These are phyloP conservation scores for Sinohyriopsis cumingii DNA, from an alignment of 2,888 invertebrate genomes.

Conservation along the genomic window DNA sequence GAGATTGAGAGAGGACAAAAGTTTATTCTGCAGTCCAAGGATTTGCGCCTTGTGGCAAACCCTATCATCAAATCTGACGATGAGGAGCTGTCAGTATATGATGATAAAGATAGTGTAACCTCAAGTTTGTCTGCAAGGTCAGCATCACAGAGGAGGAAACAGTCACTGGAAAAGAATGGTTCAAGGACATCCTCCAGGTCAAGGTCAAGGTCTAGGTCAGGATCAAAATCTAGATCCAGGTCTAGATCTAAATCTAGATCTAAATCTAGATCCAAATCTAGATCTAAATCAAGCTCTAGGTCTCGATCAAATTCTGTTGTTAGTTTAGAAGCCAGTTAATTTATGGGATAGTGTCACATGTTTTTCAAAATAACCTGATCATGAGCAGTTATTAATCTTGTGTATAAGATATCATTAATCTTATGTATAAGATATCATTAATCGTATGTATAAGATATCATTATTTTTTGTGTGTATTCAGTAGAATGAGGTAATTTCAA, in stretches of 20 bases:
- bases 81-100: slow-evolving; percentile 47
- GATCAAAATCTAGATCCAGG: slow-evolving; percentile 11
- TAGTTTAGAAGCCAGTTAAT: no score
- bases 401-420: no score
- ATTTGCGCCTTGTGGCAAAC: slow-evolving; percentile 49
- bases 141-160: slow-evolving; percentile 27
- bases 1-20: slow-evolving; percentile 63
- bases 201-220: slow-evolving; percentile 22
- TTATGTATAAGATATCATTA: no score
- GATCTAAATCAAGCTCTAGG: slow-evolving; percentile 32
- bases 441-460: no score
- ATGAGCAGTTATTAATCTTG: no score
- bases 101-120: slow-evolving; percentile 45
- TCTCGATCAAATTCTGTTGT: neutral
- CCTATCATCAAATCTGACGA: slow-evolving; percentile 23
- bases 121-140: slow-evolving; percentile 45
- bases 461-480: no score
- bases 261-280: slow-evolving; percentile 6
- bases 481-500: no score
- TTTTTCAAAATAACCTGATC: no score
- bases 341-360: no score
- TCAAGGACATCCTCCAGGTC: slow-evolving; percentile 26
- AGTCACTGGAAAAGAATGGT: slow-evolving; percentile 18
- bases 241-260: slow-evolving; percentile 18
- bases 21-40: slow-evolving; percentile 63